Base-by-base conservation (phyloP, 2,888 invertebrate genomes). In the Melipona beecheii region DNA sequence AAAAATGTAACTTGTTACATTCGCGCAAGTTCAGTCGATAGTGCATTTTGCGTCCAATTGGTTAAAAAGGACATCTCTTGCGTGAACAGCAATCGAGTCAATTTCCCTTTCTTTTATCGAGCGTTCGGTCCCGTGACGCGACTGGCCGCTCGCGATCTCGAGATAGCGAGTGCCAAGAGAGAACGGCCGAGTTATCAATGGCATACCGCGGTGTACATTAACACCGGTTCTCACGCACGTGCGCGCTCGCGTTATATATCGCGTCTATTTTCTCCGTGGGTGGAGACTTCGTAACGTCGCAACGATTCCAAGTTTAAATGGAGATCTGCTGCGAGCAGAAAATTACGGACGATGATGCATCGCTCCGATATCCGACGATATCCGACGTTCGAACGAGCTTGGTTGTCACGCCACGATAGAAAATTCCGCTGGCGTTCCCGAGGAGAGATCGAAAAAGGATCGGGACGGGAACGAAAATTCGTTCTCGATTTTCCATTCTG, bases 101-200 rank as follows among this genome's bases (percentile, higher is more conserved):
- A 43, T 43, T 43, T 43, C 2, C 43, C 1, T 43, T 43, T 36
- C 9, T 9, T 36, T 36, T 9, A 43, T 43, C 9, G 9, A 43
- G 2, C 43, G 43, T 1, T 43, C 43, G 43, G 2, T 43, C 1
- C 1, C 43, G 43, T 43, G 31, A 31, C 21, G 21, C 21, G 54
- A 54, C 13, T n/a, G 31, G 9, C 9, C 43, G 36, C 36, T 36
- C 13, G 3, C 31, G 19, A 36, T 24, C 11, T 9, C 31, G 50
- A 62, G 79, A 70, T 64, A 52, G 19, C 62, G 11, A 43, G 4
- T 85, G 84, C 85, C 85, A 84, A 82, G 54, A 75, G 68, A 74
- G 75, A 86, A 82, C 54, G 77, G 68, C 24, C 58, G 66, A 86
- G 80, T 90, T 90, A 90, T 92, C 91, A 92, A 91, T 91, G 91